Evolutionary conservation across 2,113 vertebrate genomes (phyloP), one percentile per base, ranked within the genome.

Genomic region (Lipophrys pholis): DNA sequence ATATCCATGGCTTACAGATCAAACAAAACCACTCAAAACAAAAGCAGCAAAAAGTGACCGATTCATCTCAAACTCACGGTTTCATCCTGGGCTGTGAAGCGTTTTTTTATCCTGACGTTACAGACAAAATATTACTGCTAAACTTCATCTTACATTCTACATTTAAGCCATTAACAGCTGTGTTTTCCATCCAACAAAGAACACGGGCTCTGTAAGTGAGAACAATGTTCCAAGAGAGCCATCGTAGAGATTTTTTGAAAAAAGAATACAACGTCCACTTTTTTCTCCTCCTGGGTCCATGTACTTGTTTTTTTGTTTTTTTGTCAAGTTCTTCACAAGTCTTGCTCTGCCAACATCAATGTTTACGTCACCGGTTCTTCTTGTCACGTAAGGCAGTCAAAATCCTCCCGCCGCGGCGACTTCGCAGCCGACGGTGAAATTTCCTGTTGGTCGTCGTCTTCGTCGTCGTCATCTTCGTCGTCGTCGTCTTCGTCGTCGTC

Each of bases 311-410:
- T 6, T 40, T 66, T 58, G 43, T 45, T 9, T 5, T 41, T 52
- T 55, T 63, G 36, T 77, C 40, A 52, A 51, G 5, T 11, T 52
- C 55, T 61, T 63, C 11, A 43, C 52, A 11, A 11, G 14, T 59
- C 46, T 46, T 65, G 21, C 39, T 41, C 39, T 49, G 56, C 30
- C 35, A 10, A 61, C 52, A 76, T 68, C n/a, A 43, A 11, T 11
- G 36, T 70, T 67, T 63, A 50, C 53, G 5, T 43, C 4, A 15
- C 35, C 57, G 2, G 8, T 54, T 11, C 21, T 40, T 78, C 21
- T 53, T 60, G 89, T 94, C 92, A 93, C 80, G 91, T 92, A 12
- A 68, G 77, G 39, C 57, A 55, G 41, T 76, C 67, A 0, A 45
- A 36, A 7, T 11, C 66, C 15, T 89, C 86, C 69, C 69, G 82